Evolutionary conservation across 2,888 invertebrate genomes (phyloP), one percentile per base, ranked within the genome.

Genomic region (Latrodectus hesperus): DNA sequence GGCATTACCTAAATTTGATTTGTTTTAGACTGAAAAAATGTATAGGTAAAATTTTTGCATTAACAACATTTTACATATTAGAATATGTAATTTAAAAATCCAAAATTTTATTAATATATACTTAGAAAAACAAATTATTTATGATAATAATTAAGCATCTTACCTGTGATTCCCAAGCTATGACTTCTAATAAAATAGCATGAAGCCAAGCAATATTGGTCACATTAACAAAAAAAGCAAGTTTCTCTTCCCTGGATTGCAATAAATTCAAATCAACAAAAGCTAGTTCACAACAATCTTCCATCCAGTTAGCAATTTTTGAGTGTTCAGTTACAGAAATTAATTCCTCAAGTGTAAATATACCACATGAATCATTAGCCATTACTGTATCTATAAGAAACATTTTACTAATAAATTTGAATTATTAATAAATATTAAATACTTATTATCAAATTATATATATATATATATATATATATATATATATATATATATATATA

Each of bases 141-240:
- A 38, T 38, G 38, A 6, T 6, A 38, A 38, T 38, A 38, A 38
- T 38, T 38, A 4, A 38, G 38, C 38, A 4, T 6, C 38, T 75
- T 71, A 87, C 81, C 73, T 72, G 81, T 17, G 68, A 67, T 17
- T 77, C 49, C 64, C 72, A 79, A 10, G 60, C 22, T 16, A 67
- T 49, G 38, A 72, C 67, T 53, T 87, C 81, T 11, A 81, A 49
- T 14, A 89, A 75, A 65, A 89, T 86, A 14, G 82, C 89, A 85
- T 83, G 85, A 16, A 89, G 49, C 67, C 78, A 89, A 16, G 85
- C 74, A n/a, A 86, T 38, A 74, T 89, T 89, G 49, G 82, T 71
- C 9, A 89, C 75, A 82, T 89, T 89, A n/a, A 78, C 65, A 60
- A 82, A 89, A 79, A 89, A 89, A 6, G 85, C 85, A 22, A 89